Evolutionary conservation across 1,140 invertebrate genomes (phyloP).

Genomic region (Calosoma granatense): DNA sequence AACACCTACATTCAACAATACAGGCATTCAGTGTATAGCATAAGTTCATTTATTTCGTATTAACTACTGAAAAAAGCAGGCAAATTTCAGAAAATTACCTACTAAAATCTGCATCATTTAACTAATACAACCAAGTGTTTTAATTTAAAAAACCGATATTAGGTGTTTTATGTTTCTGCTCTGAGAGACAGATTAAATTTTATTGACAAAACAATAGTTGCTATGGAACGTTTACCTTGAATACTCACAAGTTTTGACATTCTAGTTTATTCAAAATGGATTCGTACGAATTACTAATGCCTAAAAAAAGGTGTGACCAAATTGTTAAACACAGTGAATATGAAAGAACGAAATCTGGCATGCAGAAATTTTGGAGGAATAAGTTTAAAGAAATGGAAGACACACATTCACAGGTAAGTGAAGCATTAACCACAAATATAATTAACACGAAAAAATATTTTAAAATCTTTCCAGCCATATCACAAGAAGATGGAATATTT

Average conservation of each 20-base stretch:
- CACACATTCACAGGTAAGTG: background rate
- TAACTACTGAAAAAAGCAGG: no score
- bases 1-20: no score
- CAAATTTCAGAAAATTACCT: no score
- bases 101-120: no score
- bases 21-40: no score
- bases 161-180: no score
- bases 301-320: background rate
- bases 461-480: background rate
- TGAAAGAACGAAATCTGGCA: background rate
- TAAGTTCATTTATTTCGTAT: no score
- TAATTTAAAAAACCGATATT: no score
- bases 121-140: no score
- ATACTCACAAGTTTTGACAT: background rate
- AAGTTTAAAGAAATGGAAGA: background rate
- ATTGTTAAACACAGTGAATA: background rate
- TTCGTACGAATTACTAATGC: background rate
- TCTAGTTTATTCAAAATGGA: background rate
- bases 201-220: conserved; percentile 1
- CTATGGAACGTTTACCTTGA: background rate
- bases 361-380: background rate
- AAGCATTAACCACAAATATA: background rate
- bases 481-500: background rate
- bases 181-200: background rate
- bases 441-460: background rate